Conservation (phyloP, 2,797 vertebrate species). For the Syndactyla subalaris region DNA sequence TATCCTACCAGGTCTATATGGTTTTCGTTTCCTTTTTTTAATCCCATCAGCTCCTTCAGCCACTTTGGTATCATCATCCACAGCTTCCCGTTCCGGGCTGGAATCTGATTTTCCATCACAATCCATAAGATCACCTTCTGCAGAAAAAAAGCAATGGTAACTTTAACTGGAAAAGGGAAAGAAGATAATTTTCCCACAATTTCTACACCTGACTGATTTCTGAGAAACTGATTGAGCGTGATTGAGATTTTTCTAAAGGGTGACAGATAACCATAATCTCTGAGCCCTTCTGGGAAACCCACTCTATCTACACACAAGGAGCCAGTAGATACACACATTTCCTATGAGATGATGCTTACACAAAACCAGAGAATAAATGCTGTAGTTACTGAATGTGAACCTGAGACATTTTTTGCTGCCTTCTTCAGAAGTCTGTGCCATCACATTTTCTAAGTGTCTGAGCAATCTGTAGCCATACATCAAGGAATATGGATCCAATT, state of each 20-base stretch:
- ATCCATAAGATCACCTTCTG: slow-evolving; percentile 94
- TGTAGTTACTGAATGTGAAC: background rate
- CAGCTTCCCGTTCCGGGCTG: slow-evolving; percentile 92
- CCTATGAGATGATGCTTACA: background rate
- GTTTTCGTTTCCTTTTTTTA: slow-evolving; percentile 98
- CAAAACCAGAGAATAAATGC: background rate
- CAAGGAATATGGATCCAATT: background rate
- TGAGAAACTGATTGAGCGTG: background rate
- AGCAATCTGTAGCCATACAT: background rate
- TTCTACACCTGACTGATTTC: background rate
- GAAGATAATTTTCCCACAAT: background rate
- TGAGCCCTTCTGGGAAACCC: background rate
- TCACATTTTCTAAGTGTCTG: background rate
- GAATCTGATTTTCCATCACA: slow-evolving; percentile 97
- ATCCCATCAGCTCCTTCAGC: slow-evolving; percentile 82
- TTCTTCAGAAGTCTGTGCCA: background rate
- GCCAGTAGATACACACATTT: background rate
- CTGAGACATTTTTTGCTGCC: background rate
- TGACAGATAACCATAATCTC: background rate
- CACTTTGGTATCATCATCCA: slow-evolving; percentile 92
- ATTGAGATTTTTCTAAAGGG: background rate
- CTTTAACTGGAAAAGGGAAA: background rate
- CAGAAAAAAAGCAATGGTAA: slow-evolving; percentile 49
- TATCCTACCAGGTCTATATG: slow-evolving; percentile 93
- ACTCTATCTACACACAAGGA: background rate